Base-by-base conservation (phyloP, 2,888 invertebrate genomes). In the Caenorhabditis sp. region DNA sequence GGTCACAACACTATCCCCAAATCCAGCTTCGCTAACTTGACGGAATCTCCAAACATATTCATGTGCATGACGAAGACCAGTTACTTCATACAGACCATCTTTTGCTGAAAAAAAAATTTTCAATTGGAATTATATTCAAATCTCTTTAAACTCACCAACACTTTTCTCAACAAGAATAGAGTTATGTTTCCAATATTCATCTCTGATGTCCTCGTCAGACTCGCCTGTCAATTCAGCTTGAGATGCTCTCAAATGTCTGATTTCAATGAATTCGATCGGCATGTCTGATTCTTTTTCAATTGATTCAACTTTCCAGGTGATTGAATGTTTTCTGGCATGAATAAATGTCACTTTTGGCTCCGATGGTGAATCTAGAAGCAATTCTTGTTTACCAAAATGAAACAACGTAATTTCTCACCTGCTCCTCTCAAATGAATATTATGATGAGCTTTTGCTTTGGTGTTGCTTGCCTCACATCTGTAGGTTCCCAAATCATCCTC, bases 381-480 rank as follows among this genome's bases (percentile, higher is more conserved):
- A 25, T 54, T 5, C 2, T 57, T 43, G 27, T n/a, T n/a, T n/a
- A n/a, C n/a, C n/a, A n/a, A 12, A n/a, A 14, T 53, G 21, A 27
- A 53, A 31, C 8, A 12, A 10, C 17, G 17, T 21, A n/a, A 27
- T 57, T 17, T 49, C 81, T 70, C 14, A 82, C 82, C 80, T 56
- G 85, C 83, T 74, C 79, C 80, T 65, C 80, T 78, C 25, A 85
- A 77, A 38, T 81, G 74, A 52, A 84, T 78, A 23, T 66, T 76
- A 59, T 83, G 84, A 14, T 67, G 69, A 8, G 77, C 68, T 38
- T 77, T 81, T 17, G 84, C 78, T 57, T 84, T 83, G 70, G 83
- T 80, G 63, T 86, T 86, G 78, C 79, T 84, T 14, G 81, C 86
- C 43, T 83, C 83, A 67, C 85, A 86, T 21, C 76, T 71, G 63